Evolutionary conservation across 2,113 vertebrate species (phyloP).

Genomic region (Gymnorhina tibicen): DNA sequence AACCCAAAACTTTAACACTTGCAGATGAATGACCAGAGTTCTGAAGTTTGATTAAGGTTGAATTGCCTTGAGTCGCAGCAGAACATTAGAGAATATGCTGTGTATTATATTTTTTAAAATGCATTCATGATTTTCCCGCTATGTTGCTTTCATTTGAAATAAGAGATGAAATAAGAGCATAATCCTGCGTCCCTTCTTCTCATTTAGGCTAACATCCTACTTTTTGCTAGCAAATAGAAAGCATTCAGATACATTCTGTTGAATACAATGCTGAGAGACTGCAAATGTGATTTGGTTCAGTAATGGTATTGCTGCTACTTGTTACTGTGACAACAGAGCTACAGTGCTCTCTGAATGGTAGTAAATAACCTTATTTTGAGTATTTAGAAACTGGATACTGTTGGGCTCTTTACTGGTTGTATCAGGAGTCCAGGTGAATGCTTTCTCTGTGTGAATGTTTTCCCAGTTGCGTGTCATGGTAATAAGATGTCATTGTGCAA

Average conservation of each 20-base stretch:
- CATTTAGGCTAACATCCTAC: not conserved
- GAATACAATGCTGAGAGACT: not conserved
- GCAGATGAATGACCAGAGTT: conserved; percentile 34
- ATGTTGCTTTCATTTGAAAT: not conserved
- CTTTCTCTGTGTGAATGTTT: not conserved
- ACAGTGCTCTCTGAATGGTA: not conserved
- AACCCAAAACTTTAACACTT: not conserved
- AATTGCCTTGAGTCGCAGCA: not conserved
- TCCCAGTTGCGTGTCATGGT: not conserved
- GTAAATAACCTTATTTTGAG: not conserved
- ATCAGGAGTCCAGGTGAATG: not conserved
- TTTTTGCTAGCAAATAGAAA: conserved; percentile 21
- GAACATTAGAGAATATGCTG: not conserved
- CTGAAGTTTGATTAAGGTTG: not conserved
- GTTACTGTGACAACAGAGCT: conserved; percentile 33
- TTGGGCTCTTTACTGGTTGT: not conserved
- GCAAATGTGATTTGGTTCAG: conserved; percentile 19
- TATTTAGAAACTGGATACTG: not conserved
- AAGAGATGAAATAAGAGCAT: not conserved
- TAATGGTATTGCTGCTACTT: not conserved
- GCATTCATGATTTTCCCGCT: not conserved
- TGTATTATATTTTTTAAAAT: not conserved
- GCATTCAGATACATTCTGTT: not conserved
- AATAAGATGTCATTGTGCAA: not conserved
- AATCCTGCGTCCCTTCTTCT: not conserved